phyloP scores from a whole-genome alignment of 2,797 vertebrate species.

The Microctenopoma steveboyesi region DNA sequence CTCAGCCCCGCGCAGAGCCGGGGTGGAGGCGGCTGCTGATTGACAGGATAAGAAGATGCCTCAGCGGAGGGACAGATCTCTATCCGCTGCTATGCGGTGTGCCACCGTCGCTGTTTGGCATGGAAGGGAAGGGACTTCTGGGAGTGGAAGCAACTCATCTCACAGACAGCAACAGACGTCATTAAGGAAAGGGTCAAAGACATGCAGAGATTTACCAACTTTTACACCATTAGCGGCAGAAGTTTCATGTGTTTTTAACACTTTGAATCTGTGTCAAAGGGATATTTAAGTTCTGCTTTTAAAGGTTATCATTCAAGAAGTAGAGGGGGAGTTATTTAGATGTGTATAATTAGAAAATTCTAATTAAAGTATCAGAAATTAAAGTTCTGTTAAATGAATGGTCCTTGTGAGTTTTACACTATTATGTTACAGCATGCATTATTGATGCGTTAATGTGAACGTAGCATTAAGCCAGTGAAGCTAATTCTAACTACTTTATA shows the following conservation, averaged over 20 bases:
- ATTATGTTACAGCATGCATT: not conserved
- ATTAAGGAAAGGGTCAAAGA: conserved; percentile 41
- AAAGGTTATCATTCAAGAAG: not conserved
- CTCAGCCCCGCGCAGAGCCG: conserved; percentile 53
- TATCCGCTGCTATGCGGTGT: conserved; percentile 50
- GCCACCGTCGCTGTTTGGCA: conserved; percentile 32
- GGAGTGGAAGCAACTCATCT: conserved; percentile 26
- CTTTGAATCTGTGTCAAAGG: conserved; percentile 2
- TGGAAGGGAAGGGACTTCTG: conserved; percentile 46
- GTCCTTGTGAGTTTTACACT: not conserved
- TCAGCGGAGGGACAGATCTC: conserved; percentile 63
- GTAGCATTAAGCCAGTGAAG: not conserved
- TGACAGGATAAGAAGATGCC: conserved; percentile 75
- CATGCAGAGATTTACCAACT: conserved; percentile 14
- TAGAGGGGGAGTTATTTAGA: not conserved
- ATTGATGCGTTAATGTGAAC: not conserved
- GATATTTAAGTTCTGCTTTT: conserved; percentile 17
- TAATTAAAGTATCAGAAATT: not conserved
- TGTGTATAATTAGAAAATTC: conserved; percentile 3
- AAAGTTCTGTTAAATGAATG: not conserved
- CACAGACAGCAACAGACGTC: conserved; percentile 15
- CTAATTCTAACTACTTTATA: not conserved
- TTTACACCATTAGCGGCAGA: conserved; percentile 17
- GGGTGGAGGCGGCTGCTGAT: conserved; percentile 66
- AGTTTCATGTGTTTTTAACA: conserved; percentile 1